Percentiles rank a stretch among this genome's conserved stretches.
Conservation (phyloP, 2,888 invertebrate species). For the Drosophila putrida region DNA sequence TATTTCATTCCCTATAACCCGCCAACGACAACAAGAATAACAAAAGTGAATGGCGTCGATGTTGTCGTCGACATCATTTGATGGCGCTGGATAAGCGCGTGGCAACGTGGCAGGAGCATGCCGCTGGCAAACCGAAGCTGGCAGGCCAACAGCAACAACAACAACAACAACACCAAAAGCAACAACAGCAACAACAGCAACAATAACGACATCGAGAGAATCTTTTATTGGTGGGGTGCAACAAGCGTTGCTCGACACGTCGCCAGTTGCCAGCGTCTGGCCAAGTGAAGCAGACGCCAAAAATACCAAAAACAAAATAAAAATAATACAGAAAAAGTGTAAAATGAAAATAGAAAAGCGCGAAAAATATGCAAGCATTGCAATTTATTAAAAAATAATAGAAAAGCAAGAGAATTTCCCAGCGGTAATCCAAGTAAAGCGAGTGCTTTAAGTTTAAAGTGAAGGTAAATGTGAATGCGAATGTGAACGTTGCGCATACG, state of each 20-base stretch:
- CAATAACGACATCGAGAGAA: slow-evolving; percentile 19
- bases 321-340: slow-evolving; percentile 11
- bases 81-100: slow-evolving; percentile 75
- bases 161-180: slow-evolving; percentile 6
- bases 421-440: slow-evolving; percentile 11
- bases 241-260: slow-evolving; percentile 74
- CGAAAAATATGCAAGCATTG: slow-evolving; percentile 57
- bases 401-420: slow-evolving; percentile 30
- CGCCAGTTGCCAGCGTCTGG: slow-evolving; percentile 72
- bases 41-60: slow-evolving; percentile 43
- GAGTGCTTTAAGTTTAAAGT: slow-evolving; percentile 17
- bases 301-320: slow-evolving; percentile 28
- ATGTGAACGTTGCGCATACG: slow-evolving; percentile 46
- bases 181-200: neutral
- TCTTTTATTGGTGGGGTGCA: slow-evolving; percentile 69
- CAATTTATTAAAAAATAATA: slow-evolving; percentile 68
- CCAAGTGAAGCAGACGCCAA: slow-evolving; percentile 72
- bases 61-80: slow-evolving; percentile 73
- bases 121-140: slow-evolving; percentile 73
- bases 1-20: slow-evolving; percentile 4
- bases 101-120: slow-evolving; percentile 66
- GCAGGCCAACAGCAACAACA: slow-evolving; percentile 44
- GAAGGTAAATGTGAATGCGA: neutral
- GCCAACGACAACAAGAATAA: slow-evolving; percentile 25
- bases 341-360: slow-evolving; percentile 51